Evolutionary conservation across 37 sponge, comb jelly and placozoan genomes (phyloP).

Genomic region (Ianthella basta): DNA sequence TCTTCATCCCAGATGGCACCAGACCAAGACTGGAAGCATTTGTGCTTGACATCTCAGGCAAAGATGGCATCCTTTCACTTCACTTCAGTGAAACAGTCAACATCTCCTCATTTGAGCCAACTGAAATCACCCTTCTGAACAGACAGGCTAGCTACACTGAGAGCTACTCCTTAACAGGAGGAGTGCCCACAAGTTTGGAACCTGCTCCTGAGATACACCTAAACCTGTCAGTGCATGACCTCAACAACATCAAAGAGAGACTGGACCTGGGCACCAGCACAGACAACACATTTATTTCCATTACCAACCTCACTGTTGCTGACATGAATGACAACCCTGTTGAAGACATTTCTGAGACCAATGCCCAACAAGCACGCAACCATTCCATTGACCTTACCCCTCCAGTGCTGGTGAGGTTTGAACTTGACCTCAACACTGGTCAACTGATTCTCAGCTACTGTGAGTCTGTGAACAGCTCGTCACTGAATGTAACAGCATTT

Average conservation of each 20-base stretch:
- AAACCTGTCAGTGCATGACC: constrained; percentile 49
- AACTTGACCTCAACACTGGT: constrained; percentile 17
- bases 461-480: constrained; percentile 22
- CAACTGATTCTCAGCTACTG: constrained; percentile 8
- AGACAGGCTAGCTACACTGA: constrained; percentile 40
- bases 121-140: constrained; percentile 70
- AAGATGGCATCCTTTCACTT: constrained; percentile 51
- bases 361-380: neutral
- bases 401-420: constrained; percentile 18
- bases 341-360: neutral
- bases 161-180: constrained; percentile 76
- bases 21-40: constrained; percentile 58
- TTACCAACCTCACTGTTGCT: constrained; percentile 20
- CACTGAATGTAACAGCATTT: neutral
- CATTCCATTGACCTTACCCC: neutral
- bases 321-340: constrained; percentile 16
- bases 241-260: constrained; percentile 36
- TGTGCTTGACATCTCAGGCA: constrained; percentile 51
- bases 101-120: constrained; percentile 68
- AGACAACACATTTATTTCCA: constrained; percentile 52
- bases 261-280: constrained; percentile 42
- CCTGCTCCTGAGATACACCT: constrained; percentile 66
- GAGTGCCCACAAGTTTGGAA: constrained; percentile 52
- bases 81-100: constrained; percentile 85
- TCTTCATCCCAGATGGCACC: constrained; percentile 63